Evolutionary conservation across 1,140 invertebrate genomes (phyloP).

Genomic region (Diabrotica undecimpunctata): DNA sequence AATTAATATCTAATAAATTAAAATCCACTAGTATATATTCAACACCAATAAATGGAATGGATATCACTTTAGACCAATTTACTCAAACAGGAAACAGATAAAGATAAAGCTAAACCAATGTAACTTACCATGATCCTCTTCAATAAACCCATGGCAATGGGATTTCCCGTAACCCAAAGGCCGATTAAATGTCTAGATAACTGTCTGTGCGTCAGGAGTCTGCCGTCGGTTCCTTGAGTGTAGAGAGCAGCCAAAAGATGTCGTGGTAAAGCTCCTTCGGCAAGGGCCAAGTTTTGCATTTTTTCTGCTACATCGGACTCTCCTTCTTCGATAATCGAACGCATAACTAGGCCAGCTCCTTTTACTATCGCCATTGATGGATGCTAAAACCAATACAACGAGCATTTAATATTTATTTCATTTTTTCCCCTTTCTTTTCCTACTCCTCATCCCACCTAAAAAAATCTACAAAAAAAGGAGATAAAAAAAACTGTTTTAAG

Average conservation of each 20-base stretch:
- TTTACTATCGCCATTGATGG: constrained; percentile 97
- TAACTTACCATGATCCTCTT: constrained; percentile 78
- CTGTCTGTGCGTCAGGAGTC: constrained; percentile 82
- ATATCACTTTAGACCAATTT: no score
- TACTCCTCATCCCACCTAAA: no score
- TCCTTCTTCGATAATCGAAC: constrained; percentile 97
- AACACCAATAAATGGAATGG: no score
- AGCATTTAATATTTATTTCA: no score
- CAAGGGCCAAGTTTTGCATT: constrained; percentile 95
- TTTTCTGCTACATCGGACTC: constrained; percentile 81
- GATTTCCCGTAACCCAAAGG: constrained; percentile 95
- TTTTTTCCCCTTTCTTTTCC: no score
- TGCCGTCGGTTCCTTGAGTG: constrained; percentile 70
- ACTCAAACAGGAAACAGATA: no score
- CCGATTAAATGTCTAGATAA: constrained; percentile 93
- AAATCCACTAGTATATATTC: no score
- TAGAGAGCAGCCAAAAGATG: constrained; percentile 92
- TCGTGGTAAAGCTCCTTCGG: constrained; percentile 93
- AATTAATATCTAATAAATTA: neutral
- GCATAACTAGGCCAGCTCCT: constrained; percentile 94
- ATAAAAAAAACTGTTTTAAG: no score
- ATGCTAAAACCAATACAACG: constrained; percentile 61
- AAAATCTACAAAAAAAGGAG: no score
- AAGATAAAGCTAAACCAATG: neutral
- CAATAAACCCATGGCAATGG: constrained; percentile 84